A percentile compares a stretch with the other conserved stretches of the same genome.
Conservation (phyloP, 2,888 invertebrate species). For the Cyrtodaria siliqua region DNA sequence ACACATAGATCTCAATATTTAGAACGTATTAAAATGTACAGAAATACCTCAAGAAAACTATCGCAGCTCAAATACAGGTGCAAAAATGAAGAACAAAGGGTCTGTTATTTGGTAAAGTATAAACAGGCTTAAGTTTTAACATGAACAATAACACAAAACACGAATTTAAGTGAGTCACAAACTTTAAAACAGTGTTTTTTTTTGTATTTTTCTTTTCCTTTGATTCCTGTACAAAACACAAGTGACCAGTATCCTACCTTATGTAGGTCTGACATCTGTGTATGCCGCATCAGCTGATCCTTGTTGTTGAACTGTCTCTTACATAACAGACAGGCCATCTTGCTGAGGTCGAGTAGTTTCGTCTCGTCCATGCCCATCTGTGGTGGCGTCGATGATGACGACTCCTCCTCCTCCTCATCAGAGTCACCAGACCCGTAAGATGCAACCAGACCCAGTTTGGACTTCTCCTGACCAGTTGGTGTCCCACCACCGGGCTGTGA, state of each 20-base stretch:
- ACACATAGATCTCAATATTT: no score
- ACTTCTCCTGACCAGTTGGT: conserved; percentile 26
- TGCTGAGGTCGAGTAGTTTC: conserved; percentile 91
- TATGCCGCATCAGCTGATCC: conserved; percentile 95
- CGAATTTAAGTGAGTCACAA: no score
- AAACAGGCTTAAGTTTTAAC: no score
- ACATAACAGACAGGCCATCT: conserved; percentile 97
- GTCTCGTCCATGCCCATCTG: conserved; percentile 86
- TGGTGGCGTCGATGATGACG: conserved; percentile 81
- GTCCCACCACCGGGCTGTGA: conserved; percentile 43
- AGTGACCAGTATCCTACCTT: conserved; percentile 87
- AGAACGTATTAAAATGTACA: no score
- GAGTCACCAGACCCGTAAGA: conserved; percentile 93
- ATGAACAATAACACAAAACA: no score
- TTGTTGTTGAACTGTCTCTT: conserved; percentile 96
- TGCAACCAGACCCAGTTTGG: conserved; percentile 88
- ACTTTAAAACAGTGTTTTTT: no score
- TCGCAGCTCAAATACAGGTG: no score
- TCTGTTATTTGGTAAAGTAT: no score
- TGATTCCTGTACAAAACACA: no score
- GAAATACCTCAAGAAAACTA: no score
- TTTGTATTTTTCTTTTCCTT: no score
- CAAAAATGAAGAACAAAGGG: no score
- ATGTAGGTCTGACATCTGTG: conserved; percentile 97
- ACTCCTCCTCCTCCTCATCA: conserved; percentile 89